phyloP scores from a whole-genome alignment of 2,888 invertebrate genomes.

The Troilus luridus region DNA sequence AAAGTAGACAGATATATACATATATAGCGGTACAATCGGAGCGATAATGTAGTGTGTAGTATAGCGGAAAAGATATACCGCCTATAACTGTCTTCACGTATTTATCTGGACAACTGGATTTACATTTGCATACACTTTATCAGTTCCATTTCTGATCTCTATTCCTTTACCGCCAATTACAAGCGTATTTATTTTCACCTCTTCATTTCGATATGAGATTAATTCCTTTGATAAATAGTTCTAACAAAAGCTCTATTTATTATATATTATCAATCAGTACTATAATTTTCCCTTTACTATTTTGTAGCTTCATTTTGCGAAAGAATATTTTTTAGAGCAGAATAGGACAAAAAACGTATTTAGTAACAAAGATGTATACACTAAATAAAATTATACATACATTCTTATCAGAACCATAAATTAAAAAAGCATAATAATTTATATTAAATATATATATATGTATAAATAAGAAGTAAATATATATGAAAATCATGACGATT shows the following conservation, averaged over 20 bases:
- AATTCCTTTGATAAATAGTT: background rate
- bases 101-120: slow-evolving; percentile 9
- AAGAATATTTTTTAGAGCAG: no score
- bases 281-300: no score
- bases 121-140: slow-evolving; percentile 12
- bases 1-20: background rate
- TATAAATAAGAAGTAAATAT: no score
- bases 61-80: background rate
- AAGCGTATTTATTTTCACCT: background rate
- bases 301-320: no score
- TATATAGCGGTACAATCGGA: background rate
- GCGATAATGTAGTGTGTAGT: background rate
- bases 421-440: no score
- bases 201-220: background rate
- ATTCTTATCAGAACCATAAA: no score
- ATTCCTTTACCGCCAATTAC: background rate
- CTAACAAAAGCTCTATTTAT: background rate
- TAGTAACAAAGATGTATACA: no score
- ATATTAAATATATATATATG: no score
- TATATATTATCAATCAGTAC: background rate
- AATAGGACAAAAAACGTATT: no score
- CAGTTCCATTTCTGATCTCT: slow-evolving; percentile 13
- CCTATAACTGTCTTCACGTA: slow-evolving; percentile 36
- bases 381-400: no score
- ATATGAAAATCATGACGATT: no score